A percentile compares a stretch with the other conserved stretches of the same genome.
Conservation (phyloP, 1,140 invertebrate genomes). For the Hypsibius dujardini region DNA sequence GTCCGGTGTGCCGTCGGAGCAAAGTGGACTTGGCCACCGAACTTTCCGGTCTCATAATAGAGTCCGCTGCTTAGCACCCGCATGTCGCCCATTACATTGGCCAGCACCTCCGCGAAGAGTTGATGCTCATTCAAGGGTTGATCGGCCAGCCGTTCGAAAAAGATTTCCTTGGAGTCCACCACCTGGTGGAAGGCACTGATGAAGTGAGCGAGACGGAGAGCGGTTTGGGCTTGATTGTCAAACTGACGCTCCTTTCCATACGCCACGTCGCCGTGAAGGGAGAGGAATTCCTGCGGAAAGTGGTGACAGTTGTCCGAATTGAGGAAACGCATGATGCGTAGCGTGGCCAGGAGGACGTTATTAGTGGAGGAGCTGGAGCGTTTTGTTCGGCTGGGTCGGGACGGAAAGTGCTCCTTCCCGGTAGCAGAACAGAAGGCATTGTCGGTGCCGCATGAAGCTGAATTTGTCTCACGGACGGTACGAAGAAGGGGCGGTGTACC, state of each 20-base stretch:
- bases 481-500: too few species aligned
- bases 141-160: constrained; percentile 50
- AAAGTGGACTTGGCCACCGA: constrained; percentile 74
- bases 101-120: constrained; percentile 77
- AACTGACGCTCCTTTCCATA: constrained; percentile 71
- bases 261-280: constrained; percentile 59
- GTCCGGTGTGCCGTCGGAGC: constrained; percentile 76
- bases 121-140: constrained; percentile 74
- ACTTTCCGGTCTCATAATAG: constrained; percentile 88
- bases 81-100: constrained; percentile 70
- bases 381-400: too few species aligned
- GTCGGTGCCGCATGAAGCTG: too few species aligned
- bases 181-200: constrained; percentile 79
- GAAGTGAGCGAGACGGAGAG: constrained; percentile 77
- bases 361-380: background rate
- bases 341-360: background rate
- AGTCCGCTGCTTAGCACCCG: constrained; percentile 73
- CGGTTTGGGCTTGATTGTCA: constrained; percentile 85
- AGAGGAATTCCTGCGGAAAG: constrained; percentile 48
- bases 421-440: too few species aligned
- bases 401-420: too few species aligned
- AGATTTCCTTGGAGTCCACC: constrained; percentile 18
- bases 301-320: constrained; percentile 36
- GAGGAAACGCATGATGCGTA: constrained; percentile 18
- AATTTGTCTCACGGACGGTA: too few species aligned